Evolutionary conservation across 2,113 vertebrate species (phyloP).

Genomic region (Reinhardtius hippoglossoides): DNA sequence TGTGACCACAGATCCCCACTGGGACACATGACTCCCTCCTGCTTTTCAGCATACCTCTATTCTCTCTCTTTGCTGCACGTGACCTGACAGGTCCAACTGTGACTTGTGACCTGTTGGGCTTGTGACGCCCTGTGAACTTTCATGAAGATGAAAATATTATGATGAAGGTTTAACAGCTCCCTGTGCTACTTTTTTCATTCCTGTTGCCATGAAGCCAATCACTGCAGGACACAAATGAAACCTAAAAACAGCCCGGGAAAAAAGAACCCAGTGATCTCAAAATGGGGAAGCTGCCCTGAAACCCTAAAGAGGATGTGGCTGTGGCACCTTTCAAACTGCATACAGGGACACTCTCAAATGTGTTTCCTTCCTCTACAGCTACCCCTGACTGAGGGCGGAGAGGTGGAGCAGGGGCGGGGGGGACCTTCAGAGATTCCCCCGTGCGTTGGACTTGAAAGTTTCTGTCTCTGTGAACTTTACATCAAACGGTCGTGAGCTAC

Average conservation of each 20-base stretch:
- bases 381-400: conserved; percentile 45
- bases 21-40: conserved; percentile 32
- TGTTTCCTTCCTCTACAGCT: conserved; percentile 61
- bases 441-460: conserved; percentile 80
- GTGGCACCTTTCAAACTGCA: conserved; percentile 42
- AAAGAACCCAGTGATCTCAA: conserved; percentile 7
- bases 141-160: conserved; percentile 16
- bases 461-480: conserved; percentile 84
- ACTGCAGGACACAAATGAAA: background rate
- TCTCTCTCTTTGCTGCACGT: conserved; percentile 22
- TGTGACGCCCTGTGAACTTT: conserved; percentile 7
- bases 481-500: conserved; percentile 78
- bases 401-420: conserved; percentile 55
- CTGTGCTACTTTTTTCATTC: conserved; percentile 4
- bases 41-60: conserved; percentile 35
- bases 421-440: conserved; percentile 73
- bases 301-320: conserved; percentile 18
- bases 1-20: conserved; percentile 30
- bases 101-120: conserved; percentile 6
- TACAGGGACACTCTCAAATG: conserved; percentile 35
- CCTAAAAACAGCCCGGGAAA: conserved; percentile 17
- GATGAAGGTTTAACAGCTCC: background rate
- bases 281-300: conserved; percentile 33
- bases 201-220: conserved; percentile 2
- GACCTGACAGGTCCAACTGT: conserved; percentile 17